Evolutionary conservation across 2,888 invertebrate species (phyloP), one percentile per base, ranked within the genome.

Genomic region (Gymnoscelis rufifasciata): DNA sequence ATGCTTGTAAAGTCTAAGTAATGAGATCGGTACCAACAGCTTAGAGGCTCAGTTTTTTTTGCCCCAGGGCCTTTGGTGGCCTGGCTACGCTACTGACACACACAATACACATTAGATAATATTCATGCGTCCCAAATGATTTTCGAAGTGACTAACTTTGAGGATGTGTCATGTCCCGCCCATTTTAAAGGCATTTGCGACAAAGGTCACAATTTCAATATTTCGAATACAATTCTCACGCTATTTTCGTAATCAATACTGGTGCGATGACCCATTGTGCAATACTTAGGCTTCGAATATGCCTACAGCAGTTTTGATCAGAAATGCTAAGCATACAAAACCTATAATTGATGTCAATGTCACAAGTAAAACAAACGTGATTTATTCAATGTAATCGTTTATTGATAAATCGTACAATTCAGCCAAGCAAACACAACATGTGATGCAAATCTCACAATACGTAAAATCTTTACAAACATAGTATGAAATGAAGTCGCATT

Each of bases 171-270:
- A 26, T 39, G 43, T 51, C 30, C 55, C 59, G 46, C 53, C 54
- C 43, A 51, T 52, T 56, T 58, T 54, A 48, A 40, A 51, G 40
- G 44, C 43, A 43, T 46, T 52, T 28, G 56, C 49, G 51, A 50
- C 53, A 63, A 59, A 68, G 62, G 59, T 68, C 60, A 66, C 47
- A 28, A 60, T 62, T 64, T 62, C 47, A 60, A 67, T 60, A 56
- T 56, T 62, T 64, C 61, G 48, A 60, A 67, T 60, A 56, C 57
- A 65, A 62, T 52, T 45, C 48, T 43, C 52, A 49, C 35, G 38
- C 43, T 8, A 43, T 52, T 50, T 49, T 50, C 47, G 54, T 48
- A 50, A 55, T 46, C 47, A 24, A 52, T 49, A 7, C 19, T 29
- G 13, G 10, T 45, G 50, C 47, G 42, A 38, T 49, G 38, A 55